Conservation (phyloP, 2,113 vertebrate species). For the Grantiella picta region DNA sequence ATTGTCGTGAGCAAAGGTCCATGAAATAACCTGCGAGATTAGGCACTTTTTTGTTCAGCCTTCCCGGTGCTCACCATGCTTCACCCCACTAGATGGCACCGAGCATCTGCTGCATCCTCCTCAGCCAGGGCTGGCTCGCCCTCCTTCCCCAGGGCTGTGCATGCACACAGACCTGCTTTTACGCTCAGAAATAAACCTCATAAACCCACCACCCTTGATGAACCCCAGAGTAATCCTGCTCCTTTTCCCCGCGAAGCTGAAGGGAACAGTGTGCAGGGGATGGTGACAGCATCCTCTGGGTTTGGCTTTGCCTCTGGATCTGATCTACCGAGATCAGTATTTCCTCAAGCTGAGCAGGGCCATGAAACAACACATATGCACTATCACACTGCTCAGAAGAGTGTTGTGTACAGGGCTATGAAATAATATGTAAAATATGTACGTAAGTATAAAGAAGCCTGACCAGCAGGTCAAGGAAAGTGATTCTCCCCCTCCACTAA, state of each 20-base stretch:
- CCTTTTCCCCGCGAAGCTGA: accelerated
- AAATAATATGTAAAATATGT: neutral
- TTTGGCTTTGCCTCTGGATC: accelerated
- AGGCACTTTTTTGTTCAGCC: neutral
- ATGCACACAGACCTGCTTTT: neutral
- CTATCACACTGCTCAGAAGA: neutral
- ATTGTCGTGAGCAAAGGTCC: neutral
- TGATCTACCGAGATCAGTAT: neutral
- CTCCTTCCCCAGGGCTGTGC: neutral
- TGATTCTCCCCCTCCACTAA: accelerated
- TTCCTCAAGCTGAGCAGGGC: neutral
- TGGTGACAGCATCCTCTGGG: accelerated
- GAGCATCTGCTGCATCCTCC: neutral
- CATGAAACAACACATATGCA: neutral
- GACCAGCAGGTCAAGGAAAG: neutral
- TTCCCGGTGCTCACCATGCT: neutral
- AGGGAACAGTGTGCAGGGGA: accelerated
- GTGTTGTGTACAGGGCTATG: neutral
- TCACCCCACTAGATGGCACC: slow-evolving; percentile 57
- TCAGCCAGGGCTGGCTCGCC: accelerated
- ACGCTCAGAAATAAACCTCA: neutral
- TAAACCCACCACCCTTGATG: neutral
- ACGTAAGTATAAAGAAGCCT: neutral
- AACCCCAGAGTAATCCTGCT: neutral
- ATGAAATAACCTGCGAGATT: neutral